Base-by-base conservation (phyloP, 2,797 vertebrate genomes). In the Oreonectes daqikongensis region DNA sequence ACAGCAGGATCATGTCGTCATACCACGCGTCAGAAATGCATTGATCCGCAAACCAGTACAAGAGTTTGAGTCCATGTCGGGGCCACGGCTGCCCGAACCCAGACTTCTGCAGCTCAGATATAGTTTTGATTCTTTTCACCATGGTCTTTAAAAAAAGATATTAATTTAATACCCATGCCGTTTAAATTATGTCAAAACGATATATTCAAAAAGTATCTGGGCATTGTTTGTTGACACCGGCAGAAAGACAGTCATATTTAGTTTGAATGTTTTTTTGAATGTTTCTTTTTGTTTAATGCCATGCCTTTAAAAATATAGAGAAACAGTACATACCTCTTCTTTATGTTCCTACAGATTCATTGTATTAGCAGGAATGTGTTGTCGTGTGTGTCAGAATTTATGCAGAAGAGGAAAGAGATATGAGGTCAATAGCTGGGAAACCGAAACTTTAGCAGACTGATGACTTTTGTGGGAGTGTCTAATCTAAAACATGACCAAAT, bases 41-140 rank as follows among this genome's bases (percentile, higher is more conserved):
- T 1, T 35, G 1, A 0, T 32, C 32, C 8, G 70, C 63, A 78
- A 81, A 81, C 80, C 80, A 81, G 70, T 74, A 78, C 26, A 81
- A 68, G 17, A 81, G 70, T 24, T 57, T 64, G 55, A 81, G 75
- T 61, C 78, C 71, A 38, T 79, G 78, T 35, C 57, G 60, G 8
- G 78, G 78, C 46, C 46, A 28, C 4, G 71, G 78, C 32, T 57
- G 53, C 18, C 79, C 69, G 20, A 30, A 81, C 14, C 63, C 46
- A 38, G 53, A 63, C 17, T 38, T 10, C 17, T 5, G 6, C 2
- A 73, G 79, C 5, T 73, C 67, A 9, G 30, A 17, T 10, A 71
- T 22, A 20, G 26, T 40, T 28, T 46, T 30, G 30, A 61, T 61
- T 61, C 59, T 61, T 35, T 6, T 61, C 8, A 61, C 63, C 63